Base-by-base conservation (phyloP, 2,113 vertebrate genomes). In the Uria lomvia region DNA sequence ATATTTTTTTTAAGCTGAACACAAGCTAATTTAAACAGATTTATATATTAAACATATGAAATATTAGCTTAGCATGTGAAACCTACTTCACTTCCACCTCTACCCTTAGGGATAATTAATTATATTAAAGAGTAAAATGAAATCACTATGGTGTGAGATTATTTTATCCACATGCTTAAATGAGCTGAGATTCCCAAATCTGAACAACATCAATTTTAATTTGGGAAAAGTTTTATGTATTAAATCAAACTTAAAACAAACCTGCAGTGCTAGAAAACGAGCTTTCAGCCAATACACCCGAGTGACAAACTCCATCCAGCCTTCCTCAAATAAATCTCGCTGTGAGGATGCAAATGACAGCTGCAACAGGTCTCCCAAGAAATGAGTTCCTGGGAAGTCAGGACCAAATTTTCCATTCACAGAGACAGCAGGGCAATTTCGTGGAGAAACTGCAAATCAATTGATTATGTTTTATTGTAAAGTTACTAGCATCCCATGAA, bases 221-320 rank as follows among this genome's bases (percentile, higher is more conserved):
- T n/a, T 60, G 59, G 34, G 65, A 59, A 27, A 47, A 74, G 9
- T 32, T 55, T 34, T 36, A 58, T 40, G n/a, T 50, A 15, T 58
- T 55, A 66, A 38, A 62, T 2, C 52, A 73, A 10, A 63, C 47
- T 12, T 11, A 15, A 56, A 81, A 45, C 98, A 40, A 94, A 99
- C 99, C 99, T 99, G 99, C 62, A 99, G 97, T 6, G 99, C 98
- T 49, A 99, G 97, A 71, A 99, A 99, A 10, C 99, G 98, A 38
- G 99, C 99, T 94, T 99, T 99, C 75, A 99, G 97, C 99, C 99
- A 99, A 55, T 99, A 99, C 40, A 99, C 99, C 0, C 99, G 98
- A 49, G 99, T 98, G 74, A 99, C 98, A 62, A 99, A 99, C 62
- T 99, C 98, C 84, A 99, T 95, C 99, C 99, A 99, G 84, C 97